Evolutionary conservation across 2,888 invertebrate genomes (phyloP), one percentile per base, ranked within the genome.

Genomic region (Phasia obesa): DNA sequence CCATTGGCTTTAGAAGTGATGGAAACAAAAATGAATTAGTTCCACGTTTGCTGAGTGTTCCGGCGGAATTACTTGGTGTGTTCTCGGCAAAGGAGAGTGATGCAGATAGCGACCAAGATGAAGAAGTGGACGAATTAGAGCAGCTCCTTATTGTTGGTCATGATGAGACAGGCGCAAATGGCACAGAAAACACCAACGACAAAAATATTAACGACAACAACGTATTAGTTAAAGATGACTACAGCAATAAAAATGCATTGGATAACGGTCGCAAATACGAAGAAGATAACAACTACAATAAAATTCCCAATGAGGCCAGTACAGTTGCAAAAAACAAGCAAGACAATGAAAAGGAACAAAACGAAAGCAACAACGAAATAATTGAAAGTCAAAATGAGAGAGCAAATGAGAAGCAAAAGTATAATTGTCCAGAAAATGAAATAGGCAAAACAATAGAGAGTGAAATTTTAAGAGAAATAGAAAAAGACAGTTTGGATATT

Each of bases 321-420:
- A 6, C 7, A 17, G 7, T 6, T 67, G 4, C 13, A 42, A 17
- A 67, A 17, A 65, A 51, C 6, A 38, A 27, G 13, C 59, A 59
- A 35, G 53, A 17, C 53, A 67, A 67, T 25, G 25, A 25, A 53
- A 38, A 53, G 5, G 25, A 23, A 25, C 53, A 51, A 35, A 19
- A 27, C 19, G 49, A 17, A 57, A 62, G 25, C 23, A 53, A 67
- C 42, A 67, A 67, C n/a, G 44, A 55, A 69, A n/a, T n/a, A n/a
- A 19, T 5, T 44, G 42, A 42, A n/a, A 65, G 9, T 11, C 21
- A 65, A 1, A 65, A 65, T 23, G 65, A 35, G n/a, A 6, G 55
- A 23, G 17, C 67, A 67, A 67, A 42, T 6, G 51, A 67, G 9
- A 25, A 23, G 23, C 13, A 38, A 25, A 31, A 31, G 49, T 55